Base-by-base conservation (phyloP, 2,797 vertebrate genomes). In the Diceros bicornis region DNA sequence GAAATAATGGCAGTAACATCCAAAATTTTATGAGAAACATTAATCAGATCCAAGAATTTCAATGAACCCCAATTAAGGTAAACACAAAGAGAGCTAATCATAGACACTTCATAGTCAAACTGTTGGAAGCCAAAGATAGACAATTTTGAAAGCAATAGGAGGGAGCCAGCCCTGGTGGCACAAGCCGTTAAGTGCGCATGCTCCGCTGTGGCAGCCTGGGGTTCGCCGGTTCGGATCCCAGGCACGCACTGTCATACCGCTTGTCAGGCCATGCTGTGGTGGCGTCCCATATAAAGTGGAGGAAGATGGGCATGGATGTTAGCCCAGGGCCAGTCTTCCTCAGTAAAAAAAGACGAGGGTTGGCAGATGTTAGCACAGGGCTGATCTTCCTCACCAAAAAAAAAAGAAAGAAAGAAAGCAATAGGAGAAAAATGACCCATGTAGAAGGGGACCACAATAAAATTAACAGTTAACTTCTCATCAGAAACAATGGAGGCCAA, bases 11-110 rank as follows among this genome's bases (percentile, higher is more conserved):
- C 37, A 61, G 68, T 91, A 69, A 89, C 4, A 34, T 86, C 17
- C 64, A 41, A 72, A 74, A 27, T 79, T 84, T 91, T 61, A 61
- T 88, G 71, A 95, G 87, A 86, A 96, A 81, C 16, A 55, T 72
- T 91, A 55, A 71, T 92, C 27, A 59, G 61, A 81, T 81, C 32
- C 71, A 85, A 69, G 59, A 95, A 94, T 23, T 64, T 69, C 57
- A 52, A 47, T 66, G 64, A 86, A 90, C 7, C 41, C 47, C 55
- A 72, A 89, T 34, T 86, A 92, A 95, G 84, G 61, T 34, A 93
- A 87, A 87, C 34, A 55, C 57, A 55, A 84, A 89, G 7, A 85
- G 44, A 86, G 66, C 13, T 55, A 79, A 16, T 18, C 29, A 20
- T 50, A 79, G 32, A 79, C 11, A 59, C 32, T 88, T 88, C 47